Conservation (phyloP, 2,888 invertebrate genomes). For the Amorpha juglandis region DNA sequence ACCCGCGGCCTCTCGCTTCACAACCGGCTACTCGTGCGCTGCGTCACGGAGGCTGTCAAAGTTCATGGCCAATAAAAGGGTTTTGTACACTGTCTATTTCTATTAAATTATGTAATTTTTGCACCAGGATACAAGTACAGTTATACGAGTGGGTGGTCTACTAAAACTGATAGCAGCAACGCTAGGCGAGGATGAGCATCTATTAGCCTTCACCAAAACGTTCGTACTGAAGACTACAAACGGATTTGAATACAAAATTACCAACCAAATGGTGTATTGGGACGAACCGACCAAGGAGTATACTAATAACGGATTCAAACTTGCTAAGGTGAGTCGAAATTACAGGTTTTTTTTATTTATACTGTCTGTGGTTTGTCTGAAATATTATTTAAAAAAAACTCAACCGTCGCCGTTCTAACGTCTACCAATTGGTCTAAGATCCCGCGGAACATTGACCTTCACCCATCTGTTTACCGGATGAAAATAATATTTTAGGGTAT, state of each 20-base stretch:
- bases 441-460: no score
- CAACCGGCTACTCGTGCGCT: no score
- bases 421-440: no score
- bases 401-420: no score
- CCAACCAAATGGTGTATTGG: slow-evolving; percentile 87
- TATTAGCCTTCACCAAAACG: slow-evolving; percentile 84
- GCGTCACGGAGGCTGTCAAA: no score
- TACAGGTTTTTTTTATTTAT: not conserved
- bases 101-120: slow-evolving; percentile 1
- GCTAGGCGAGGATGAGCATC: slow-evolving; percentile 74
- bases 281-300: slow-evolving; percentile 76
- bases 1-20: no score
- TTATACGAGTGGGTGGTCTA: slow-evolving; percentile 87
- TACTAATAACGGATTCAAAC: slow-evolving; percentile 57
- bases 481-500: no score
- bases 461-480: no score
- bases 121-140: slow-evolving; percentile 65
- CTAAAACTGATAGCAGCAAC: slow-evolving; percentile 84
- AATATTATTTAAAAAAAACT: no score
- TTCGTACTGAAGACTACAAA: slow-evolving; percentile 78
- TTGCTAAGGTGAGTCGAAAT: slow-evolving; percentile 57
- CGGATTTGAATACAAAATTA: slow-evolving; percentile 84
- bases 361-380: no score
- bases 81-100: no score
- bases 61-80: no score